phyloP scores from a whole-genome alignment of 2,113 vertebrate species.

The Megaceryle maxima region DNA sequence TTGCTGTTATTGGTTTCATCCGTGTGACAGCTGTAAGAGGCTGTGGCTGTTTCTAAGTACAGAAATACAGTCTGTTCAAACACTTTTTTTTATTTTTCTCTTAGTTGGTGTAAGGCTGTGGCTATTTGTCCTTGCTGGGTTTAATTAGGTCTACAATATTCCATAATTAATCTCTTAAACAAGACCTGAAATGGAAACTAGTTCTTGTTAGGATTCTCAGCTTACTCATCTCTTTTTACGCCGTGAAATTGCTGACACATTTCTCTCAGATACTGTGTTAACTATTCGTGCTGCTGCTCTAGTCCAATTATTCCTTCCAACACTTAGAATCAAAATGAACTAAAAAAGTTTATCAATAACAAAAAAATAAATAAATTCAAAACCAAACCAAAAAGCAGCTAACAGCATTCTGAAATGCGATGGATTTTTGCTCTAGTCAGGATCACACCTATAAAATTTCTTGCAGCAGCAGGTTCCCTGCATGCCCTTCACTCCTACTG shows the following conservation, averaged over 20 bases:
- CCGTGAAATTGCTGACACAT: neutral
- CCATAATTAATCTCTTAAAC: slow-evolving; percentile 27
- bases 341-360: neutral
- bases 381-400: neutral
- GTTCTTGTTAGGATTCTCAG: neutral
- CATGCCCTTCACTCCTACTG: neutral
- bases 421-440: neutral
- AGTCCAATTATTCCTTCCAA: neutral
- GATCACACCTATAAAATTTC: neutral
- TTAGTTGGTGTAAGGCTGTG: neutral
- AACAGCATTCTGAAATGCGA: neutral
- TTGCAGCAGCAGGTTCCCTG: neutral
- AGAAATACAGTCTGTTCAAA: neutral
- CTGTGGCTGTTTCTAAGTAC: neutral
- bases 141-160: slow-evolving; percentile 34
- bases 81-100: neutral
- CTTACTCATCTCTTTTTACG: slow-evolving; percentile 13
- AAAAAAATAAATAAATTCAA: neutral
- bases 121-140: neutral
- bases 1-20: neutral
- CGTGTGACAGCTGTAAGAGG: neutral
- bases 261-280: neutral
- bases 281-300: neutral
- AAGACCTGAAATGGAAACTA: slow-evolving; percentile 39
- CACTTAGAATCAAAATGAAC: neutral